Evolutionary conservation across 2,888 invertebrate genomes (phyloP), one percentile per base, ranked within the genome.

Genomic region (Aplocera efformata): DNA sequence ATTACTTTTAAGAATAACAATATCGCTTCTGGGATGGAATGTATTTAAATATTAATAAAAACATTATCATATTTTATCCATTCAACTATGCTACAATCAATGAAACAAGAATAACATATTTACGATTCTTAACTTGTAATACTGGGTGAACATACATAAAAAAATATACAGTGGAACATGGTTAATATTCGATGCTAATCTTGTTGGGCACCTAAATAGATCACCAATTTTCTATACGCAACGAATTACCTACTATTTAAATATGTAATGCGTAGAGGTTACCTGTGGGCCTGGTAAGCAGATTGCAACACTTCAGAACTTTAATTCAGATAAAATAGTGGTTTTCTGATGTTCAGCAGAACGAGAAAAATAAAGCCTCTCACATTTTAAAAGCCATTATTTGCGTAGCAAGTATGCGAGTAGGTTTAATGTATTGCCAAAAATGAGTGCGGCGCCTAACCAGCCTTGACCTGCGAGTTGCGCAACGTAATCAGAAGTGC

Each of bases 401-500:
- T 64, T 60, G 59, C 67, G 68, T 72, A 67, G 60, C 56, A 50
- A 63, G 60, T 70, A 67, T 65, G 65, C 68, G 70, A 67, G 45
- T 43, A 48, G 61, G 61, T 67, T 62, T 64, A 51, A 52, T 45
- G 50, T 52, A 67, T 72, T 69, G 72, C 72, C 75, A 74, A 81
- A 83, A 80, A 72, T 77, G 72, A 76, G 75, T 74, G 70, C 70
- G 74, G 63, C 73, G 72, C 67, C 74, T 70, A 68, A 56, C 60
- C 68, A 79, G 79, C 85, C 85, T 85, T 85, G 85, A 84, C 86
- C 85, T 56, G 74, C 22, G 58, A 26, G 60, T 84, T 85, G 73
- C 76, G 76, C 72, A 82, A 84, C 77, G 67, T 56, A 56, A 50
- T 61, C 62, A 67, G 71, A 75, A 76, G 73, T 72, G 71, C 59